Conservation (phyloP, 2,888 invertebrate species). For the Nomada ruficornis region DNA sequence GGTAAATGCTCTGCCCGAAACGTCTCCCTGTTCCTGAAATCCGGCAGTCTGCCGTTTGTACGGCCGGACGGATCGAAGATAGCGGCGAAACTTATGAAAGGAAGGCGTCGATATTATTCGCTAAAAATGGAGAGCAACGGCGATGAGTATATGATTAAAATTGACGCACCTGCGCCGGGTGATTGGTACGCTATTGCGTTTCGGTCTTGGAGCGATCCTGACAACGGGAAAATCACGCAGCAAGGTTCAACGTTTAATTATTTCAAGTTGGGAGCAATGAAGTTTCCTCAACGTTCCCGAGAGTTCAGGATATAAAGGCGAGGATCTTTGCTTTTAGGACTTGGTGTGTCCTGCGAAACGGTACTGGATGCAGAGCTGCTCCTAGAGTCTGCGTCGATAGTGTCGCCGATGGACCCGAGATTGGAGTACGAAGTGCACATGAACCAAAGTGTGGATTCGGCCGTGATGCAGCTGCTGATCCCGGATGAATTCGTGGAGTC, state of each 20-base stretch:
- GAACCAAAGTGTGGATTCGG: constrained; percentile 69
- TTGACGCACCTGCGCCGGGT: constrained; percentile 89
- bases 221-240: constrained; percentile 89
- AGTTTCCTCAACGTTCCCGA: too few relatives aligned
- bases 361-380: constrained; percentile 88
- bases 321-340: constrained; percentile 84
- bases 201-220: constrained; percentile 91
- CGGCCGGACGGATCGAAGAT: constrained; percentile 92
- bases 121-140: constrained; percentile 88
- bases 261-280: neutral
- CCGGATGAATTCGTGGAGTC: constrained; percentile 69
- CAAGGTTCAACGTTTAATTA: constrained; percentile 86
- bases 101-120: constrained; percentile 85
- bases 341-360: constrained; percentile 88
- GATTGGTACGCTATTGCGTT: constrained; percentile 93
- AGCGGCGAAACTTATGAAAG: constrained; percentile 88
- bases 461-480: constrained; percentile 75
- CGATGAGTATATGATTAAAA: constrained; percentile 86
- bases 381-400: constrained; percentile 84
- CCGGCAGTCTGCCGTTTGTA: constrained; percentile 93
- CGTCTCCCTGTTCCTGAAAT: constrained; percentile 90
- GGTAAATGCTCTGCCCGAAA: constrained; percentile 86
- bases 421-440: constrained; percentile 65
- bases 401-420: constrained; percentile 68
- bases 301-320: neutral